These are phyloP conservation scores for Nesometra sesokonis DNA, from an alignment of 35 echinoderm and acorn worm genomes.

Conservation along the genomic window DNA sequence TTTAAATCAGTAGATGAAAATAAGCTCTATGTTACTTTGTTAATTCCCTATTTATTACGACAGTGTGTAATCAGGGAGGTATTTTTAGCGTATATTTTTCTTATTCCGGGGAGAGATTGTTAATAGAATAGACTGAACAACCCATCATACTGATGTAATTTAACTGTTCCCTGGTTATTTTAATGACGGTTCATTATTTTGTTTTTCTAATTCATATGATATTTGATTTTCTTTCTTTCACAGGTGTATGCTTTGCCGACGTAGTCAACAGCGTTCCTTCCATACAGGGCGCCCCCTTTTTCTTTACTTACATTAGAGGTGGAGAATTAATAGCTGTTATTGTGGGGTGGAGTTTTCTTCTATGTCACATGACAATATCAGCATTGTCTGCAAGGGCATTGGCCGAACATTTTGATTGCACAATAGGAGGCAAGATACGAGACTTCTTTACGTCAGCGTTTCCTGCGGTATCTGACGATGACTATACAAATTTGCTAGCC, in stretches of 20 bases:
- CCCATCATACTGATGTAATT: too few species aligned
- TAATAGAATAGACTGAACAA: too few species aligned
- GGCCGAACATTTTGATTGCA: neutral
- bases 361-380: neutral
- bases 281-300: neutral
- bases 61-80: too few species aligned
- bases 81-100: too few species aligned
- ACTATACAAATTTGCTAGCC: neutral
- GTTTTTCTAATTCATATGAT: too few species aligned
- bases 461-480: neutral
- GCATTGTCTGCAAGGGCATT: neutral
- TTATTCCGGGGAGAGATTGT: too few species aligned
- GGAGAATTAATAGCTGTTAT: neutral
- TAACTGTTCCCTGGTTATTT: too few species aligned
- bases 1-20: too few species aligned
- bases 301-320: neutral
- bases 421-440: neutral
- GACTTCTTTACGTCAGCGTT: neutral
- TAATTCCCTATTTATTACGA: too few species aligned
- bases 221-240: neutral
- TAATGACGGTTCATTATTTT: too few species aligned
- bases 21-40: too few species aligned
- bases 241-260: neutral
- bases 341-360: neutral
- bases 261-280: neutral